A percentile compares a stretch with the other conserved stretches of the same genome.
phyloP scores from a whole-genome alignment of 2,888 invertebrate species.

The Autographa gamma region DNA sequence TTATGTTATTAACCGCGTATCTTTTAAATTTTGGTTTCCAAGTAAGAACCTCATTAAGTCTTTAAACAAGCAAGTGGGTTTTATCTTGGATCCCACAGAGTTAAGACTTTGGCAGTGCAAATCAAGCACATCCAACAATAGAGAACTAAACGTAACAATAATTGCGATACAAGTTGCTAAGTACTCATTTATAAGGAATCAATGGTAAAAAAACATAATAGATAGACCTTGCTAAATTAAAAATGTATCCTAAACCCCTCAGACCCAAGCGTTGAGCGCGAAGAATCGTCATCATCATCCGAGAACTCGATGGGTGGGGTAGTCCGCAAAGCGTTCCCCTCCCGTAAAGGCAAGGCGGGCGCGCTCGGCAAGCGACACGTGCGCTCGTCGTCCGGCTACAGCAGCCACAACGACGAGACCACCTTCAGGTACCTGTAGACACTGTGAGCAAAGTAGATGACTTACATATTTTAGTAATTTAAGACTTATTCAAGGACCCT shows the following conservation, averaged over 20 bases:
- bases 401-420: conserved; percentile 95
- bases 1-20: too few relatives aligned
- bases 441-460: conserved; percentile 54
- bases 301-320: conserved; percentile 92
- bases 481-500: conserved; percentile 18
- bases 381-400: conserved; percentile 94
- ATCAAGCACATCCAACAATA: too few relatives aligned
- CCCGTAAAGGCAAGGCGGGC: conserved; percentile 91
- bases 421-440: conserved; percentile 91
- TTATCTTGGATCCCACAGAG: too few relatives aligned
- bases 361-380: conserved; percentile 92
- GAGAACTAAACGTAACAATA: too few relatives aligned
- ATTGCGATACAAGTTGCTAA: too few relatives aligned
- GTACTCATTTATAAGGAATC: too few relatives aligned
- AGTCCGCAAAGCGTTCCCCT: conserved; percentile 91
- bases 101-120: too few relatives aligned
- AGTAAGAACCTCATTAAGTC: too few relatives aligned
- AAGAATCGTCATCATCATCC: conserved; percentile 94
- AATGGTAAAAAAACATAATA: too few relatives aligned
- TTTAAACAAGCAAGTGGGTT: too few relatives aligned
- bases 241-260: conserved; percentile 29
- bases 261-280: conserved; percentile 90
- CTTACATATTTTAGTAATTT: conserved; percentile 44
- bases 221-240: too few relatives aligned
- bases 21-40: too few relatives aligned